Percentiles rank a stretch among this genome's conserved stretches.
These are phyloP conservation scores for Tiaroga cobitis DNA, from an alignment of 2,797 vertebrate species.

Conservation along the genomic window DNA sequence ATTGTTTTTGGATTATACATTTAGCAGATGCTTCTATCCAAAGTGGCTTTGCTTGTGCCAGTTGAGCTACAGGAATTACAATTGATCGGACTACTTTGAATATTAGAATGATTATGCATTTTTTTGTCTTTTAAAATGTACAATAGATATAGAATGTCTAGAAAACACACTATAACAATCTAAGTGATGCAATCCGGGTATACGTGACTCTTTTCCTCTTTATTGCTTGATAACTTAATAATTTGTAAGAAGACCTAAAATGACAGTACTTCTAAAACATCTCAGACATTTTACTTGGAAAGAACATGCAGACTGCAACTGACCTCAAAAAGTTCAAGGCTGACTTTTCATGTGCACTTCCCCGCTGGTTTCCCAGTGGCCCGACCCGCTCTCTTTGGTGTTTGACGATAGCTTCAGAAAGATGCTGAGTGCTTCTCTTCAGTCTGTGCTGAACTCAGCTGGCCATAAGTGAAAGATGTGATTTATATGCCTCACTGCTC, in stretches of 20 bases:
- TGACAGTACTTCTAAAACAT: not conserved
- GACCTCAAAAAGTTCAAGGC: conserved; percentile 10
- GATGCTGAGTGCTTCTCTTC: conserved; percentile 19
- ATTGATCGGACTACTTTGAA: not conserved
- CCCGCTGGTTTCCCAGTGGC: conserved; percentile 8
- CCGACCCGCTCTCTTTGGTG: not conserved
- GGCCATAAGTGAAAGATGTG: conserved; percentile 3
- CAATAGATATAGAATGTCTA: not conserved
- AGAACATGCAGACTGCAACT: not conserved
- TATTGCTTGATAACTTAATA: not conserved
- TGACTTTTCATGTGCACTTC: not conserved
- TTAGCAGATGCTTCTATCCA: not conserved
- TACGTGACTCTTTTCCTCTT: not conserved
- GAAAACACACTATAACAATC: not conserved
- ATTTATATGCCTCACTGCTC: not conserved
- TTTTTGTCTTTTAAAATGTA: not conserved
- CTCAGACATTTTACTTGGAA: not conserved
- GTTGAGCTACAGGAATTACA: not conserved
- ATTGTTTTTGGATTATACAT: not conserved
- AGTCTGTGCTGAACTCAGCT: conserved; percentile 6
- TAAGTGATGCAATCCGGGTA: not conserved
- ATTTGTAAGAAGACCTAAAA: not conserved
- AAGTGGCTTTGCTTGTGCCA: not conserved
- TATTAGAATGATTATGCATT: not conserved
- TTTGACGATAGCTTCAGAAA: conserved; percentile 18